Evolutionary conservation across 2,113 vertebrate species (phyloP).

Genomic region (Centropristis striata): DNA sequence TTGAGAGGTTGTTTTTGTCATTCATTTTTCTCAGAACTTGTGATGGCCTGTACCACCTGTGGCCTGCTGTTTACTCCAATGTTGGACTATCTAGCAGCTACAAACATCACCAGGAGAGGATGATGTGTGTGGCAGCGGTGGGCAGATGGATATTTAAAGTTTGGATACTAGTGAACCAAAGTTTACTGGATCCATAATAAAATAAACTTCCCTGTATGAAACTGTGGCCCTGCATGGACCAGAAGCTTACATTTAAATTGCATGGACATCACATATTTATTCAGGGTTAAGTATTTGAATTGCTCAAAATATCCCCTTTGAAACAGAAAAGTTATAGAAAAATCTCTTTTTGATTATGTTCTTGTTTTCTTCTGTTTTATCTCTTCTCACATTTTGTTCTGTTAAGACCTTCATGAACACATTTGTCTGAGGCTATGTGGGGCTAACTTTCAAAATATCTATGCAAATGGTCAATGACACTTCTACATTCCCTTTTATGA

Average conservation of each 20-base stretch:
- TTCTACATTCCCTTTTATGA: conserved; percentile 53
- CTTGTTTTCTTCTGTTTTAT: background rate
- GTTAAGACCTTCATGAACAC: background rate
- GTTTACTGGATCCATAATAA: background rate
- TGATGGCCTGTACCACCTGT: background rate
- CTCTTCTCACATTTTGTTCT: background rate
- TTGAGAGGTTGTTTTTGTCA: background rate
- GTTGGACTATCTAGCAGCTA: background rate
- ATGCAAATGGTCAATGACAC: conserved; percentile 34
- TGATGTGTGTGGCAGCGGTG: background rate
- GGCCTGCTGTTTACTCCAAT: background rate
- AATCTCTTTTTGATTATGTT: background rate
- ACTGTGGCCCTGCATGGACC: background rate
- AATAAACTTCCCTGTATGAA: background rate
- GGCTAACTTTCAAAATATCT: conserved; percentile 19
- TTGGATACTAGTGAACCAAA: background rate
- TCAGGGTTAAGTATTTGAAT: background rate
- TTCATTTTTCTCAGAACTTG: background rate
- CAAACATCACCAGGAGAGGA: background rate
- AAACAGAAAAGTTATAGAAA: background rate
- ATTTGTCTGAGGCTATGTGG: conserved; percentile 26
- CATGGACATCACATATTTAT: no score
- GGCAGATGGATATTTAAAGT: background rate
- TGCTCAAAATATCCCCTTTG: background rate
- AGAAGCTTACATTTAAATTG: no score